Base-by-base conservation (phyloP, 2,888 invertebrate species). In the Chrysolina oricalcia region DNA sequence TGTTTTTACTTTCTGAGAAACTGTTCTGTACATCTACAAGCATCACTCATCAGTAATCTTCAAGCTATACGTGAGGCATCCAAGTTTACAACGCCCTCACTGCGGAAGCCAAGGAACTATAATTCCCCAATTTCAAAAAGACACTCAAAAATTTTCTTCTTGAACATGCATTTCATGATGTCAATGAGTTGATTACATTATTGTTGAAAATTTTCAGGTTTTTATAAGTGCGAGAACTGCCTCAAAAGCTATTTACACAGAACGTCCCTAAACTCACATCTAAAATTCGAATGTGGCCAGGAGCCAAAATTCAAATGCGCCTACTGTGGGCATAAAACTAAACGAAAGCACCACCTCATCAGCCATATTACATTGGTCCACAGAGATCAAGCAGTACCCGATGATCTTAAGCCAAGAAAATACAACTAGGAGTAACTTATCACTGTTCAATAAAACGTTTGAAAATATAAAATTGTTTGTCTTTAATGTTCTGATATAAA, bases 221-320 rank as follows among this genome's bases (percentile, higher is more conserved):
- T 5, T 27, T 41, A 53, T 27, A 40, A 43, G 48, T 75, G 74
- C 59, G 40, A 46, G 9, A 75, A 63, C 43, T 75, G 75, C 21
- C 6, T 11, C 1, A 75, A 75, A 48, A 41, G 19, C 4, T 75
- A 75, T 48, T 68, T 68, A 59, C 72, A 72, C 17, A 43, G 63
- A 8, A 75, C 68, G 8, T 75, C 75, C 0, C 59, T 75, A 35
- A 75, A 72, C 17, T 72, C 75, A 2, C 75, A 75, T 53, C 46
- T 72, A 10, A 75, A 69, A 66, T 72, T 69, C 88, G 95, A 95
- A 87, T 96, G 95, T 86, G 92, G 92, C 80, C 93, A 92, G 86
- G 91, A 92, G 82, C 93, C 93, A 21, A 91, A 92, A 85, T 93
- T 93, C 89, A 92, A 92, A n/a, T 80, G 80, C 59, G 74, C 70